phyloP scores from a whole-genome alignment of 2,797 vertebrate species.

The Mormyrus hasselquistii region DNA sequence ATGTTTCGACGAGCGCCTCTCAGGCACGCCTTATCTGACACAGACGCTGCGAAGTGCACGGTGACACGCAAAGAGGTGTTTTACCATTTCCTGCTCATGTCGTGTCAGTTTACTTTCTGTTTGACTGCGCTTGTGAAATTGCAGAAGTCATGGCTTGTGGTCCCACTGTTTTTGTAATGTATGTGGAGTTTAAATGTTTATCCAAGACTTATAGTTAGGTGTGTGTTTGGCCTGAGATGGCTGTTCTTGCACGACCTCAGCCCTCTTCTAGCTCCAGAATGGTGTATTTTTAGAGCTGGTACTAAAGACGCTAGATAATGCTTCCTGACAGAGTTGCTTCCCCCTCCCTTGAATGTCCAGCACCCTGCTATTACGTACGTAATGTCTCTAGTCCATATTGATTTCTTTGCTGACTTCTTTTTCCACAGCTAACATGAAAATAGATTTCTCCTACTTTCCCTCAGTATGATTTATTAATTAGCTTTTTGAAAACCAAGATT shows the following conservation, averaged over 20 bases:
- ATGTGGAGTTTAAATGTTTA: neutral
- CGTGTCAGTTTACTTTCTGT: slow-evolving; percentile 1
- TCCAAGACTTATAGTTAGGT: neutral
- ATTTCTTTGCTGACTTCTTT: neutral
- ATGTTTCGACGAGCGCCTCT: neutral
- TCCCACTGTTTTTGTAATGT: neutral
- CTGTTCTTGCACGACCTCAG: slow-evolving; percentile 31
- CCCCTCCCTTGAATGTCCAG: slow-evolving; percentile 27
- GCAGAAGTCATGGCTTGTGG: neutral
- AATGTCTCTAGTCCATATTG: slow-evolving; percentile 12
- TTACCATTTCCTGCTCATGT: neutral
- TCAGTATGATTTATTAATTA: slow-evolving; percentile 18
- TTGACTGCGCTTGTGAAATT: neutral
- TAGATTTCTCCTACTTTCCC: slow-evolving; percentile 13
- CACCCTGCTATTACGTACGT: neutral
- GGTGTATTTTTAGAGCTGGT: slow-evolving; percentile 40
- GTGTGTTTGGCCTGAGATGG: neutral
- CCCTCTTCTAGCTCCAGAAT: slow-evolving; percentile 25
- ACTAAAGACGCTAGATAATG: slow-evolving; percentile 37
- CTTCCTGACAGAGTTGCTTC: slow-evolving; percentile 35
- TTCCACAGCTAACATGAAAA: slow-evolving; percentile 10
- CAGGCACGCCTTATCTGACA: neutral
- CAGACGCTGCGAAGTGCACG: neutral
- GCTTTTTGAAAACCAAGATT: neutral
- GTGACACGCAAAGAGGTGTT: neutral